Conservation (phyloP, 2,888 invertebrate species). For the Meliscaeva auricollis region DNA sequence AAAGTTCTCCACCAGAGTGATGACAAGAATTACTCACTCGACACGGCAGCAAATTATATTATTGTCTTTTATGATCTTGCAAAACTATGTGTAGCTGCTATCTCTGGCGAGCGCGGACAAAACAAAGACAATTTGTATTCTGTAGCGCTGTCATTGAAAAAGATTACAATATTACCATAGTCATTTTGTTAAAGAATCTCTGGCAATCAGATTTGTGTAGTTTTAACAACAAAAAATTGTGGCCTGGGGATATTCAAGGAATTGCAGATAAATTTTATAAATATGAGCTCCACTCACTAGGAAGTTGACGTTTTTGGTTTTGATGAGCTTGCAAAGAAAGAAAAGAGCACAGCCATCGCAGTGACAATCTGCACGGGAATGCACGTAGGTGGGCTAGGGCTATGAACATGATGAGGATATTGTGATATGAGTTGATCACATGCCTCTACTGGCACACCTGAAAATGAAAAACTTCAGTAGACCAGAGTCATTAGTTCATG, state of each 20-base stretch:
- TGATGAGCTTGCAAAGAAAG: conserved; percentile 18
- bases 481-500: too few relatives aligned
- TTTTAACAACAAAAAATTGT: not conserved
- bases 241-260: conserved; percentile 22
- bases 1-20: conserved; percentile 33
- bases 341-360: not conserved
- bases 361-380: not conserved
- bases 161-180: conserved; percentile 47
- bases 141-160: conserved; percentile 13
- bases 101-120: not conserved
- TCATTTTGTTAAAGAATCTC: conserved; percentile 44
- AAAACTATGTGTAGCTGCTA: conserved; percentile 30
- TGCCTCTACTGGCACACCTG: too few relatives aligned
- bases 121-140: conserved; percentile 23
- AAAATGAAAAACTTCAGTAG: too few relatives aligned
- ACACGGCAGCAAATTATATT: not conserved
- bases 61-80: conserved; percentile 28
- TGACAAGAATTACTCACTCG: conserved; percentile 59
- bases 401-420: not conserved
- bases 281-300: conserved; percentile 36
- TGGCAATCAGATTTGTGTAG: conserved; percentile 49
- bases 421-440: not conserved
- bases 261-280: conserved; percentile 3
- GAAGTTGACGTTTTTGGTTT: conserved; percentile 30
- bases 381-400: conserved; percentile 1